These are phyloP conservation scores for Ennomos fuscantarius DNA, from an alignment of 2,888 invertebrate species.

Conservation along the genomic window DNA sequence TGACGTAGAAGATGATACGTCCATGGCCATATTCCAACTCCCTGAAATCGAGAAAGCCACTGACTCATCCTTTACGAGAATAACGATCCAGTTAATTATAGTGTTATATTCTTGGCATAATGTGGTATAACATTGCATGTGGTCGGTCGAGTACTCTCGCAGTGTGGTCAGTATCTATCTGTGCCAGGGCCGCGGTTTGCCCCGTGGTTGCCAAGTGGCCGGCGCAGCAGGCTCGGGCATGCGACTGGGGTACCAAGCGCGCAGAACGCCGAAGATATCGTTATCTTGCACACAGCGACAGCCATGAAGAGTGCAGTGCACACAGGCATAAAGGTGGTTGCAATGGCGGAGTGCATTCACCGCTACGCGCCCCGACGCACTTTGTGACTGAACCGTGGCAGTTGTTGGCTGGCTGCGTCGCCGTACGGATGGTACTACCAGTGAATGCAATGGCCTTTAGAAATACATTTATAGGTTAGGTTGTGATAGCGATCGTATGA, in stretches of 20 bases:
- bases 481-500: no score
- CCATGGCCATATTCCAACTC: no score
- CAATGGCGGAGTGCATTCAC: conserved; percentile 52
- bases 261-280: conserved; percentile 51
- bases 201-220: conserved; percentile 80
- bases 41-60: no score
- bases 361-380: conserved; percentile 23
- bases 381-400: conserved; percentile 1
- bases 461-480: no score
- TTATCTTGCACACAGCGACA: conserved; percentile 32
- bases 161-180: conserved; percentile 52
- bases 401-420: neutral
- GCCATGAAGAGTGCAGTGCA: conserved; percentile 37
- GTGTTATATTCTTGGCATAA: no score
- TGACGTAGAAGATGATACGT: no score
- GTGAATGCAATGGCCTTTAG: no score
- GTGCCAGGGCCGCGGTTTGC: conserved; percentile 57
- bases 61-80: no score
- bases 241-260: conserved; percentile 76
- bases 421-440: neutral
- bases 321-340: conserved; percentile 37
- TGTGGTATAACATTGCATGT: neutral
- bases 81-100: no score
- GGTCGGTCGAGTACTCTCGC: conserved; percentile 17
- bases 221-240: conserved; percentile 62